Evolutionary conservation across 2,888 invertebrate genomes (phyloP).

Genomic region (Tenthredo livida): DNA sequence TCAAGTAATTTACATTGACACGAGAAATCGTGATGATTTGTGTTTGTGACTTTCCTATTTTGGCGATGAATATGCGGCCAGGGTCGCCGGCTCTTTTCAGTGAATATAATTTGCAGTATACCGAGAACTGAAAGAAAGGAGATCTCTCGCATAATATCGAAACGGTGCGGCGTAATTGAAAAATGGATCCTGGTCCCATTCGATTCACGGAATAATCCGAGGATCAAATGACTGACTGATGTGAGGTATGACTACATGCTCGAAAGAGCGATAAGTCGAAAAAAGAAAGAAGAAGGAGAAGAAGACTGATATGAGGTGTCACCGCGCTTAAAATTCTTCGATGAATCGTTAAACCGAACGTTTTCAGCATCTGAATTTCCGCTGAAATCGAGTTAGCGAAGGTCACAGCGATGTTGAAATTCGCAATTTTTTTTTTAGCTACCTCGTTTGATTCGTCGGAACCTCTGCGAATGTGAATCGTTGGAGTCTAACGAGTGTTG

Average conservation of each 20-base stretch:
- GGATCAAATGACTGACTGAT: background rate
- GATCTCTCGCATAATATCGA: background rate
- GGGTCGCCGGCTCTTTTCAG: background rate
- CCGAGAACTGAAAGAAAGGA: background rate
- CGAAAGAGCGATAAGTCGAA: too few species aligned
- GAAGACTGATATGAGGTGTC: background rate
- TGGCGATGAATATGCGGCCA: background rate
- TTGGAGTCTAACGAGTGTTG: slow-evolving; percentile 6
- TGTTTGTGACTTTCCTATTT: background rate
- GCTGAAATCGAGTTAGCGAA: background rate
- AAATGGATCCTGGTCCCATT: background rate
- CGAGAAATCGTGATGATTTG: background rate
- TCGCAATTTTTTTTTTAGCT: slow-evolving; percentile 7
- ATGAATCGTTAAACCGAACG: background rate
- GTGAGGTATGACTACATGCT: too few species aligned
- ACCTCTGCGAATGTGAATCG: background rate
- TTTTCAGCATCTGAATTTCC: background rate
- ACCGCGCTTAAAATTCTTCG: background rate
- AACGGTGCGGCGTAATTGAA: background rate
- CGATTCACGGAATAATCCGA: background rate
- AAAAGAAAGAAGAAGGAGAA: too few species aligned
- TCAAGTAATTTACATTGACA: background rate
- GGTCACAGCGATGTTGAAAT: background rate
- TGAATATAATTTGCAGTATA: background rate
- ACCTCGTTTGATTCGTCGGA: background rate